Evolutionary conservation across 2,113 vertebrate species (phyloP).

Genomic region (Alexandromys fortis): DNA sequence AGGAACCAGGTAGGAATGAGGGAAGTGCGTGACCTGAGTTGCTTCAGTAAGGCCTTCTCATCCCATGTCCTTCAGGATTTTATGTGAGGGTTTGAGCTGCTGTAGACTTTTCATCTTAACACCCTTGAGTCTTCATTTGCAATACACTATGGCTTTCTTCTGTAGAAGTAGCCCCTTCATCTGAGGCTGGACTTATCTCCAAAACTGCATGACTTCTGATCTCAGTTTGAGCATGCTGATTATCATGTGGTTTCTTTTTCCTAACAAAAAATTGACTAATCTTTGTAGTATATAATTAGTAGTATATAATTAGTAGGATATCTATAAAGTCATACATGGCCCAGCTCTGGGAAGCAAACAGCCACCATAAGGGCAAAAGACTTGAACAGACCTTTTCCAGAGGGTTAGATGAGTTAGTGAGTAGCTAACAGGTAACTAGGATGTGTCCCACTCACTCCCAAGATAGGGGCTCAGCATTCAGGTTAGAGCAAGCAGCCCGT

Average conservation of each 20-base stretch:
- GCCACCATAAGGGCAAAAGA: background rate
- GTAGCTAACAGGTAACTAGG: background rate
- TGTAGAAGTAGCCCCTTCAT: background rate
- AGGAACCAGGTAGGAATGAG: constrained; percentile 92
- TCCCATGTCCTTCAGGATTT: background rate
- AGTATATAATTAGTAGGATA: background rate
- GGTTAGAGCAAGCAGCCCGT: background rate
- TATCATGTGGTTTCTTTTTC: constrained; percentile 12
- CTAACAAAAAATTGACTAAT: background rate
- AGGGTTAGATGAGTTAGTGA: background rate
- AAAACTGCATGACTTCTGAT: background rate
- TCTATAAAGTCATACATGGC: background rate
- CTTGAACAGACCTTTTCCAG: background rate
- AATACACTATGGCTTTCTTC: background rate
- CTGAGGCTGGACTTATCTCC: background rate
- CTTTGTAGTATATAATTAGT: background rate
- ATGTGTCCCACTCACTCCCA: background rate
- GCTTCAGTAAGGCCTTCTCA: background rate
- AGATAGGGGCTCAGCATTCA: background rate
- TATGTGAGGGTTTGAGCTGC: background rate
- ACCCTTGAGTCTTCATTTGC: background rate
- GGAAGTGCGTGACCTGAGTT: background rate
- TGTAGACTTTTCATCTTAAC: background rate
- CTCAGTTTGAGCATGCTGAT: background rate
- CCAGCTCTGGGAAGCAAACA: background rate